These are phyloP conservation scores for Didymodactylos carnosus DNA, from an alignment of 2,888 invertebrate genomes.

Conservation along the genomic window DNA sequence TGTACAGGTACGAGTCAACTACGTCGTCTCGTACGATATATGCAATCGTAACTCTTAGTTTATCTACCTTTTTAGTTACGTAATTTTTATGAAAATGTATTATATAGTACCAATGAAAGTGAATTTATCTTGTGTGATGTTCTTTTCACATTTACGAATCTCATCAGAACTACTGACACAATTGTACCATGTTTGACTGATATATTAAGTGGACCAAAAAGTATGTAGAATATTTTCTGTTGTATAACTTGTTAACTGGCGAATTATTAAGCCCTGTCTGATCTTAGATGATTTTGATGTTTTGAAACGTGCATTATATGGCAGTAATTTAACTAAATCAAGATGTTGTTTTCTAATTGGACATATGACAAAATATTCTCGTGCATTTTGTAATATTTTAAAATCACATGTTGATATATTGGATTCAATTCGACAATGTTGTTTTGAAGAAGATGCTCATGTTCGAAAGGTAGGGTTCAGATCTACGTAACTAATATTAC, in stretches of 20 bases:
- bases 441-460: conserved; percentile 10
- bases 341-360: conserved; percentile 12
- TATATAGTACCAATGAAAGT: background rate
- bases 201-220: background rate
- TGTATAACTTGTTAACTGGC: too few species aligned
- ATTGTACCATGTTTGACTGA: background rate
- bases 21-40: too few species aligned
- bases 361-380: conserved; percentile 11
- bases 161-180: background rate
- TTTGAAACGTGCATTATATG: conserved; percentile 1
- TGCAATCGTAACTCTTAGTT: too few species aligned
- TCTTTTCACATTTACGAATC: background rate
- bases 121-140: background rate
- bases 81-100: background rate
- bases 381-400: conserved; percentile 7
- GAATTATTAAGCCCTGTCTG: background rate
- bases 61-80: background rate
- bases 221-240: background rate
- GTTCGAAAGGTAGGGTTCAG: background rate
- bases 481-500: background rate
- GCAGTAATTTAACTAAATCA: conserved; percentile 6
- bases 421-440: conserved; percentile 7
- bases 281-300: background rate
- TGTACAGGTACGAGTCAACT: background rate
- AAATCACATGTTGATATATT: conserved; percentile 2